A percentile compares a stretch with the other conserved stretches of the same genome.
Evolutionary conservation across 2,797 vertebrate genomes (phyloP).

Genomic region (Lacerta viridis): DNA sequence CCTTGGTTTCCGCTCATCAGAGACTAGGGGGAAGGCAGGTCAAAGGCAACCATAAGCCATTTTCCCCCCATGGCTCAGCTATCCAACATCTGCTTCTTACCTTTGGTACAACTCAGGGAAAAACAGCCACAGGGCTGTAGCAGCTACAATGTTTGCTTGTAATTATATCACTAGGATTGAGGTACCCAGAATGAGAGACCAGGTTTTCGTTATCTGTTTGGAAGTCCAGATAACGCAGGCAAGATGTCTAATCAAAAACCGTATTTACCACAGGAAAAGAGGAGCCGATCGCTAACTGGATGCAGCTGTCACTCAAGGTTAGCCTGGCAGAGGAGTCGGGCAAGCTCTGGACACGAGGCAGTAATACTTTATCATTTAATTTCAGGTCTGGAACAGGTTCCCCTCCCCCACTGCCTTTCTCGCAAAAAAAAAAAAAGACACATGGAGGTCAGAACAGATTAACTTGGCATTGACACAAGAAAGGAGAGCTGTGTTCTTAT

Average conservation of each 20-base stretch:
- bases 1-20: conserved; percentile 1
- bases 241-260: conserved; percentile 38
- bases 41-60: background rate
- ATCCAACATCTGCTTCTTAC: background rate
- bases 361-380: background rate
- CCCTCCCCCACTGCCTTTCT: background rate
- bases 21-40: conserved; percentile 1
- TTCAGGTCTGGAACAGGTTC: conserved; percentile 28
- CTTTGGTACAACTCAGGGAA: background rate
- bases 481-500: rapidly evolving
- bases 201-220: conserved; percentile 16
- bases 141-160: background rate
- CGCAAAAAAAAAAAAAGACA: conserved; percentile 30
- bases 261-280: conserved; percentile 40
- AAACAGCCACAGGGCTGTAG: conserved; percentile 23
- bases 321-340: background rate
- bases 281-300: rapidly evolving
- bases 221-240: conserved; percentile 43
- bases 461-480: conserved; percentile 7
- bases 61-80: background rate
- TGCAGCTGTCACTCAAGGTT: conserved; percentile 42
- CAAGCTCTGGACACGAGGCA: background rate
- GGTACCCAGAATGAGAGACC: background rate
- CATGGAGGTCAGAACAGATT: background rate
- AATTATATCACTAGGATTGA: conserved; percentile 36